These are phyloP conservation scores for Lepidostoma basale DNA, from an alignment of 1,140 invertebrate species.

Conservation along the genomic window DNA sequence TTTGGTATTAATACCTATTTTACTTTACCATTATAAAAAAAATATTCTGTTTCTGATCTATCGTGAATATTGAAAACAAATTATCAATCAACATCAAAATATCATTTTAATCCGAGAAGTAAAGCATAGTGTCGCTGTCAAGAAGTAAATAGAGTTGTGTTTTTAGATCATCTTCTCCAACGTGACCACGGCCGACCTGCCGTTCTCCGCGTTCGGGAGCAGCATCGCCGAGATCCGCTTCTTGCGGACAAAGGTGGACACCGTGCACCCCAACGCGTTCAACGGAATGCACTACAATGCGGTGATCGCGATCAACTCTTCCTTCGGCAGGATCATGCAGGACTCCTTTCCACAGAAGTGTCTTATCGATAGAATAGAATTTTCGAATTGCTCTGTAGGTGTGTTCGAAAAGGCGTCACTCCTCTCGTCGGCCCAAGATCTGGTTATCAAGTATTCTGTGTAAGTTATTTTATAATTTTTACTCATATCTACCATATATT, in stretches of 20 bases:
- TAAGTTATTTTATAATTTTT: conserved; percentile 55
- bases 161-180: conserved; percentile 70
- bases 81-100: no score
- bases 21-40: no score
- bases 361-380: conserved; percentile 66
- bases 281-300: conserved; percentile 66
- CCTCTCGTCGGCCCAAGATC: conserved; percentile 66
- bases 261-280: conserved; percentile 68
- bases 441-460: conserved; percentile 71
- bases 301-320: conserved; percentile 67
- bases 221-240: conserved; percentile 67
- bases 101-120: no score
- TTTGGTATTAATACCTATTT: no score
- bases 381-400: conserved; percentile 65
- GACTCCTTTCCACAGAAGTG: conserved; percentile 70
- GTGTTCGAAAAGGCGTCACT: conserved; percentile 66
- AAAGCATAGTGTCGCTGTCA: neutral
- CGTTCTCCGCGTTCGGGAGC: conserved; percentile 68
- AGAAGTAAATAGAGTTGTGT: conserved; percentile 26
- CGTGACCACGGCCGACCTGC: conserved; percentile 64
- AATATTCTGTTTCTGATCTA: no score
- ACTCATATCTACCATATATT: no score
- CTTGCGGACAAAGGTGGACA: conserved; percentile 61
- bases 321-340: conserved; percentile 64
- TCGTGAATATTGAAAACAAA: no score